Evolutionary conservation across 2,888 invertebrate genomes (phyloP), one percentile per base, ranked within the genome.

Genomic region (Rhamnusium bicolor): DNA sequence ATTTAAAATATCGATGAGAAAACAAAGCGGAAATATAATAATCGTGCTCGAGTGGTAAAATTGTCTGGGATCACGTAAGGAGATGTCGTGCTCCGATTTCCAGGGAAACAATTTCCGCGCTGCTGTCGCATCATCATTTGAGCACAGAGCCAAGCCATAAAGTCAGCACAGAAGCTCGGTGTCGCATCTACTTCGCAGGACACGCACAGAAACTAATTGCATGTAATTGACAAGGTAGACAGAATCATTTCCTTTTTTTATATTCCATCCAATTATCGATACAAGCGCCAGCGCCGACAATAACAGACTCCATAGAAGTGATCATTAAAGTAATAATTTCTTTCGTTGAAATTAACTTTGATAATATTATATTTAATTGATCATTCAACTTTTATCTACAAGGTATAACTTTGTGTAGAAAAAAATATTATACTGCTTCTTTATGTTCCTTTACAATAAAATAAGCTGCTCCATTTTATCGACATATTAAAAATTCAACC

Each of bases 191-290:
- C 73, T 40, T 68, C 75, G 73, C 73, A 74, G 80, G 81, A 84
- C 84, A 85, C 84, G 84, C 84, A 85, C 82, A 77, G 62, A 79
- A 80, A 81, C 85, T 85, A 85, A 85, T 85, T 85, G 84, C 84
- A 81, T 77, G 80, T 84, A 85, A 84, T 85, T 85, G 85, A 84
- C 84, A 83, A 84, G 83, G 72, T 74, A 77, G 74, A 65, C 65
- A 19, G 16, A 32, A 67, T 67, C 67, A 24, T 40, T 67, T 67
- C 46, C 67, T 67, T 67, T 67, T 66, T 67, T 53, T 65, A 56
- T 46, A 19, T 18, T 19, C 5, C 29, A n/a, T 40, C 67, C 56
- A 54, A 67, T 56, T 67, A 56, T 67, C 56, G 67, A 67, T 19
- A 65, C 14, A n/a, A 32, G 24, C 1, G 53, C 14, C 19, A 32